A percentile compares a stretch with the other conserved stretches of the same genome.
Evolutionary conservation across 2,797 vertebrate genomes (phyloP).

Genomic region (Apogon hyalosoma): DNA sequence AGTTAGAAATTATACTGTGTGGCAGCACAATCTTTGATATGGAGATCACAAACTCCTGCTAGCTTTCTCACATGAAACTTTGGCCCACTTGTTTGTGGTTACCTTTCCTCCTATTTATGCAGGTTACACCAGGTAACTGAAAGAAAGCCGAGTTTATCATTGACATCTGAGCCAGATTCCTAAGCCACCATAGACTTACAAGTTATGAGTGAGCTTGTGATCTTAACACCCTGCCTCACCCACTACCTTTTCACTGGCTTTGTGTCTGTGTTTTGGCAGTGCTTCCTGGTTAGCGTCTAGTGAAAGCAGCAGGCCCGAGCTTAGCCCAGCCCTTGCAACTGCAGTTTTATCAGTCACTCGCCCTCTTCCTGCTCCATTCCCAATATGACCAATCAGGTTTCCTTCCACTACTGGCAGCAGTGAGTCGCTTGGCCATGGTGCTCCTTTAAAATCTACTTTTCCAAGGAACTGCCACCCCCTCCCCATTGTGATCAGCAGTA

Average conservation of each 20-base stretch:
- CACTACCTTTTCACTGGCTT: conserved; percentile 80
- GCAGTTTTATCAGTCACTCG: conserved; percentile 83
- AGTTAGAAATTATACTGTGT: conserved; percentile 2
- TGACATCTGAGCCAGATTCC: conserved; percentile 77
- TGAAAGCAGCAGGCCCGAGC: conserved; percentile 56
- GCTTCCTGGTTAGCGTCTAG: conserved; percentile 78
- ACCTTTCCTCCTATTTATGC: conserved; percentile 60
- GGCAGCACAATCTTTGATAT: conserved; percentile 45
- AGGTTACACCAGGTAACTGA: conserved; percentile 69
- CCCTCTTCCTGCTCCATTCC: conserved; percentile 82
- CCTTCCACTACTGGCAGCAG: conserved; percentile 74
- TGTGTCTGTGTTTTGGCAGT: conserved; percentile 75
- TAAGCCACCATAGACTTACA: conserved; percentile 52
- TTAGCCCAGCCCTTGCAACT: conserved; percentile 67
- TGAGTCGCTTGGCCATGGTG: conserved; percentile 76
- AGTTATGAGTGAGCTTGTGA: conserved; percentile 65
- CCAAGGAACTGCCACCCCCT: conserved; percentile 69
- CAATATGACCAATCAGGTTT: conserved; percentile 81
- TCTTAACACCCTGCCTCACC: conserved; percentile 75
- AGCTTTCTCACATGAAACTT: conserved; percentile 68
- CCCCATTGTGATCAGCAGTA: conserved; percentile 73
- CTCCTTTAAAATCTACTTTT: conserved; percentile 76
- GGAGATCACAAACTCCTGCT: conserved; percentile 50
- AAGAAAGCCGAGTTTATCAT: conserved; percentile 75
- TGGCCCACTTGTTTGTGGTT: conserved; percentile 65